Evolutionary conservation across 1,140 invertebrate genomes (phyloP).

Genomic region (Panagrolaimus sp.): DNA sequence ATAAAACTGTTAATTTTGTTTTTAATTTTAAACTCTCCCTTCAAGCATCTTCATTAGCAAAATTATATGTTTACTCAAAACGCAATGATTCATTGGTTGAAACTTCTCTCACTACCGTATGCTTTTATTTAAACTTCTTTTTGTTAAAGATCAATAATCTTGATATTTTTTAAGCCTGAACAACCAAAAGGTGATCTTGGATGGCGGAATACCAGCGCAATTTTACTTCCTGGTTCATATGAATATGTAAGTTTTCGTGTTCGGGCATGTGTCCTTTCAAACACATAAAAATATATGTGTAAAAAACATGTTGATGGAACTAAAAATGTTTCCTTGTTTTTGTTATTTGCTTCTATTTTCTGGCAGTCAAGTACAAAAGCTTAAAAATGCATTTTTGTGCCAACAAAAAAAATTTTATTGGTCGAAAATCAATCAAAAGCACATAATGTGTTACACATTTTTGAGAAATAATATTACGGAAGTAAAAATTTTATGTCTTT

Average conservation of each 20-base stretch:
- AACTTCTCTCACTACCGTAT: not conserved
- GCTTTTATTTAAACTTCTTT: not conserved
- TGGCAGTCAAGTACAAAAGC: too few relatives aligned
- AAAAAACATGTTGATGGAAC: too few relatives aligned
- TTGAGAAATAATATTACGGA: too few relatives aligned
- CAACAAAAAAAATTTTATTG: too few relatives aligned
- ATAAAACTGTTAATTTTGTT: not conserved
- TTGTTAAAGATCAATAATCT: not conserved
- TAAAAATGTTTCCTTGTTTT: not conserved
- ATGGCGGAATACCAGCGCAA: not conserved
- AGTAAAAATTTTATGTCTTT: too few relatives aligned
- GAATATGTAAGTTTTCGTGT: constrained; percentile 6
- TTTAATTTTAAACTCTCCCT: constrained; percentile 4
- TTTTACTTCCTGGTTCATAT: not conserved
- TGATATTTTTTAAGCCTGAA: not conserved
- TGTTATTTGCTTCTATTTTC: not conserved
- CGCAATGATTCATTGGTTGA: not conserved
- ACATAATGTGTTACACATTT: not conserved
- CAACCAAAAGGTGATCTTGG: not conserved
- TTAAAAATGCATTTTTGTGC: too few relatives aligned
- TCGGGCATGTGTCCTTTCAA: too few relatives aligned
- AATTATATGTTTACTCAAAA: constrained; percentile 4
- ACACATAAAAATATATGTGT: too few relatives aligned
- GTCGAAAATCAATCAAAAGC: too few relatives aligned
- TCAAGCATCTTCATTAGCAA: not conserved